Conservation (phyloP, 1,140 invertebrate genomes). For the Polypedilum vanderplanki region DNA sequence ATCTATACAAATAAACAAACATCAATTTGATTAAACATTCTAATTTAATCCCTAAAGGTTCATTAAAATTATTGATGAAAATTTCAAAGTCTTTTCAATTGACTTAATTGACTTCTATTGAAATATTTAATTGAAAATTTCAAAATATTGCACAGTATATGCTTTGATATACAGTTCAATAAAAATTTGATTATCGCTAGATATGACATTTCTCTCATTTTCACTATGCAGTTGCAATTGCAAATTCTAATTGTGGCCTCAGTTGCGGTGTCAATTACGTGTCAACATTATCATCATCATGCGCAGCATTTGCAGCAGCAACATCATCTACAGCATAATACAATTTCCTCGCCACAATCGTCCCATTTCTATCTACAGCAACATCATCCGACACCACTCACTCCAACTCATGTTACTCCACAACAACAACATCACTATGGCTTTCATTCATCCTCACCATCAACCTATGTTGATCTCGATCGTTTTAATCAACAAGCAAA, state of each 20-base stretch:
- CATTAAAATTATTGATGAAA: too few relatives aligned
- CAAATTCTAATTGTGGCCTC: conserved; percentile 1
- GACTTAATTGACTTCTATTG: too few relatives aligned
- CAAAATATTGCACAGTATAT: too few relatives aligned
- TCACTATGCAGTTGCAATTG: neutral
- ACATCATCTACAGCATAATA: neutral
- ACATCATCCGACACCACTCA: neutral
- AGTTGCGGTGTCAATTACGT: neutral
- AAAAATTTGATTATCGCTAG: too few relatives aligned
- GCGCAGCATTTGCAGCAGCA: neutral
- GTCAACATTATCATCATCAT: neutral
- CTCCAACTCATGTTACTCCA: neutral
- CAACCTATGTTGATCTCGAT: neutral
- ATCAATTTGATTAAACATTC: too few relatives aligned
- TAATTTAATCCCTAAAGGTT: too few relatives aligned
- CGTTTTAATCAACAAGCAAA: conserved; percentile 6
- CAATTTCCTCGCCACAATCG: neutral
- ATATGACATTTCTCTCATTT: too few relatives aligned
- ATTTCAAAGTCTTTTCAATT: too few relatives aligned
- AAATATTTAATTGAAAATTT: too few relatives aligned
- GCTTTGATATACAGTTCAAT: too few relatives aligned
- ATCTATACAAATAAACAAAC: too few relatives aligned
- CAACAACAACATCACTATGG: neutral
- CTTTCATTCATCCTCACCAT: neutral
- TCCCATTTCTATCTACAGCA: conserved; percentile 4